Base-by-base conservation (phyloP, 2,113 vertebrate species). In the Macroglossus sobrinus region DNA sequence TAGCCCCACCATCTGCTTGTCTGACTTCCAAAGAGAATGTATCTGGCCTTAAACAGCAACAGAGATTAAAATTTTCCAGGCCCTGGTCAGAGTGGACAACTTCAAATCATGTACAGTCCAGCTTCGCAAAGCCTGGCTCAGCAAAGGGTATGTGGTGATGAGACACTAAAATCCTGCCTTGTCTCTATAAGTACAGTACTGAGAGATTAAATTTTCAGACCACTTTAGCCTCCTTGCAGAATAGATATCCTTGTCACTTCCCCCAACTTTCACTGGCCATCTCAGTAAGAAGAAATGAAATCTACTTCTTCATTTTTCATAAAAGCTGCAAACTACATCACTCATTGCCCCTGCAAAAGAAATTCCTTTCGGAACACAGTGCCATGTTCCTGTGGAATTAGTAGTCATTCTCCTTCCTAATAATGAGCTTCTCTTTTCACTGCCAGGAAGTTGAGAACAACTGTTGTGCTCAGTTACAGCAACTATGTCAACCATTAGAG, bases 1-100 rank as follows among this genome's bases (percentile, higher is more conserved):
- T 93, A 95, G 78, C 64, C 82, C 43, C 12, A 71, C 95, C 96
- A 97, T 97, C 97, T 97, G 97, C 35, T 95, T 96, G 94, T 95
- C 93, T 94, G 93, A 16, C 50, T 91, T 91, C 74, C 93, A 93
- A 91, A 91, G 64, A 69, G 72, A 53, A 71, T 1, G 15, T 74
- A 94, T 71, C 55, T 61, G 85, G 72, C 93, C 63, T 89, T 85
- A 87, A 66, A 72, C 61, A 78, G 87, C 64, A 81, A 63, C 40
- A 55, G 75, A 96, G 45, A 74, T n/a, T 6, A 91, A 78, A 55
- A 90, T 53, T 24, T 79, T 89, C 93, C 78, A 95, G 72, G 68
- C 88, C 86, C 43, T 95, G n/a, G 43, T 82, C 81, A 93, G 68
- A 96, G 28, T 12, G 16, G 57, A 79, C 63, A 89, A 55, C 63